Percentiles rank a stretch among this genome's conserved stretches.
Conservation (phyloP, 1,140 invertebrate genomes). For the Cydia fagiglandana region DNA sequence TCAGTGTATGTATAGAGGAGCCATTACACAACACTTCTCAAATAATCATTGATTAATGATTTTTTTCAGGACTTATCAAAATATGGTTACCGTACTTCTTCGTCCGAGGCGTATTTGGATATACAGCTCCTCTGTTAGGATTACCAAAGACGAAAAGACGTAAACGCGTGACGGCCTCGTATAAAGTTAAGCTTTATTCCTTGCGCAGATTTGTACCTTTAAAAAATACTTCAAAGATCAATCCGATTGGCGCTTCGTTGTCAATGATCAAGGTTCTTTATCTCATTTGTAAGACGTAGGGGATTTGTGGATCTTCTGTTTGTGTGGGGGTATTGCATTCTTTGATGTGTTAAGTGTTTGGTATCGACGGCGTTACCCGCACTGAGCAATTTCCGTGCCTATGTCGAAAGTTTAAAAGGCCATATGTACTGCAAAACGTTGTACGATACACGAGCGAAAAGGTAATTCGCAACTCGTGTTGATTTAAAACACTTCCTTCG, state of each 20-base stretch:
- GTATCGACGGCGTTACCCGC: not conserved
- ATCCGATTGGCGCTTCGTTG: slow-evolving; percentile 30
- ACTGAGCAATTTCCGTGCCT: no score
- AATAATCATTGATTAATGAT: no score
- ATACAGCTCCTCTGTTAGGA: not conserved
- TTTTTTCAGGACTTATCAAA: no score
- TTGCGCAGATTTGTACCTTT: slow-evolving; percentile 4
- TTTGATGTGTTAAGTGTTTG: slow-evolving; percentile 24
- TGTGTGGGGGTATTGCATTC: not conserved
- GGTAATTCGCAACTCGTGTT: no score
- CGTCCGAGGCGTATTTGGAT: not conserved
- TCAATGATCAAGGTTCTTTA: slow-evolving; percentile 26
- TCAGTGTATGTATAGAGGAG: no score
- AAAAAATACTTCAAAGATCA: slow-evolving; percentile 37
- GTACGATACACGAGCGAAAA: no score
- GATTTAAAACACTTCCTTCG: no score
- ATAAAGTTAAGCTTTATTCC: not conserved
- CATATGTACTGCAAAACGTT: no score
- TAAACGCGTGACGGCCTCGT: not conserved
- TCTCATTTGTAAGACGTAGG: slow-evolving; percentile 23
- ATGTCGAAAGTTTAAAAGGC: no score
- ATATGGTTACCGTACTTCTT: not conserved
- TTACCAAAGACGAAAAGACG: not conserved
- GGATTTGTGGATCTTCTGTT: slow-evolving; percentile 15
- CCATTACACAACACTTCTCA: no score